phyloP scores from a whole-genome alignment of 2,113 vertebrate genomes.

The Acrocephalus kingi region DNA sequence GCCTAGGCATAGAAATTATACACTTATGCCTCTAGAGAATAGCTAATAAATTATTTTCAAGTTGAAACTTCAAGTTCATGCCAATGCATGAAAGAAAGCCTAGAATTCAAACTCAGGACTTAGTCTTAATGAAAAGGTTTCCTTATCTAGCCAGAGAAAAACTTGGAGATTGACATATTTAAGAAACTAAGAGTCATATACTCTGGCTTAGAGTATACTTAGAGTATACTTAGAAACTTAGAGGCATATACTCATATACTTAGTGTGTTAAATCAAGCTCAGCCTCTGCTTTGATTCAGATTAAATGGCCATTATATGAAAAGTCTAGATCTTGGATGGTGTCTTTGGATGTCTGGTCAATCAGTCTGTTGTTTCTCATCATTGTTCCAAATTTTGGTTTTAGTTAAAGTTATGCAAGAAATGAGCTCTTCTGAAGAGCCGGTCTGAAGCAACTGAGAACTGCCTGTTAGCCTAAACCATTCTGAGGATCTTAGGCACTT shows the following conservation, averaged over 20 bases:
- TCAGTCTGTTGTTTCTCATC: not conserved
- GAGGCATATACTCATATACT: not conserved
- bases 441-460: not conserved
- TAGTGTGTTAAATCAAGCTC: not conserved
- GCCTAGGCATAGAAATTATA: slow-evolving; percentile 40
- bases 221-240: not conserved
- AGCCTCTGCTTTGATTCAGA: not conserved
- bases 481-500: not conserved
- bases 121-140: not conserved
- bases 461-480: not conserved
- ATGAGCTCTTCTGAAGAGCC: not conserved
- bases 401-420: not conserved
- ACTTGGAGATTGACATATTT: not conserved
- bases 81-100: not conserved
- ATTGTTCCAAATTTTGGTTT: not conserved
- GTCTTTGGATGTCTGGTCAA: not conserved
- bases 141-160: not conserved
- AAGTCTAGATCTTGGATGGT: not conserved
- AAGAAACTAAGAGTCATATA: not conserved
- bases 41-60: slow-evolving; percentile 52
- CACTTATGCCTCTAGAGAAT: slow-evolving; percentile 29
- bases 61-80: slow-evolving; percentile 1
- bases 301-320: not conserved
- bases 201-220: not conserved
- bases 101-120: not conserved